Conservation (phyloP, 2,888 invertebrate species). For the Synanthedon myopaeformis region DNA sequence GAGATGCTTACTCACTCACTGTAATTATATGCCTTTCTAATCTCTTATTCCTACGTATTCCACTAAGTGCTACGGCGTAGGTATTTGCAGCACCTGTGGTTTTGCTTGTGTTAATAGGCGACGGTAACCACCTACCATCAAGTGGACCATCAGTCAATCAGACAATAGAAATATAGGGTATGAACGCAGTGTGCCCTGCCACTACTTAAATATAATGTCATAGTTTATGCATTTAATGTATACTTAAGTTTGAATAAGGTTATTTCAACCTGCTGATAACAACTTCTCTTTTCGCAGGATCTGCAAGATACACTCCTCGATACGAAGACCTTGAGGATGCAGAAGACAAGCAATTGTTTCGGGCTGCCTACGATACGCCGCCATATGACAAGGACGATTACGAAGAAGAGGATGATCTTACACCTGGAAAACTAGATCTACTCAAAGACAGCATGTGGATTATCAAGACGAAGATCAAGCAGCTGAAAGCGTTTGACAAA, state of each 20-base stretch:
- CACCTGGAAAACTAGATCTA: slow-evolving; percentile 44
- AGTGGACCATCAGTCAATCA: too few relatives aligned
- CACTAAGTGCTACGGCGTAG: too few relatives aligned
- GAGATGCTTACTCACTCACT: too few relatives aligned
- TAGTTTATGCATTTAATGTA: neutral
- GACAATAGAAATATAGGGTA: too few relatives aligned
- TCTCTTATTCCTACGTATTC: too few relatives aligned
- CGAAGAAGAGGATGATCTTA: slow-evolving; percentile 29
- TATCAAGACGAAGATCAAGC: slow-evolving; percentile 48
- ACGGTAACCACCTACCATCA: too few relatives aligned
- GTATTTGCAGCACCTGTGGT: too few relatives aligned
- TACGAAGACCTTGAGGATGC: slow-evolving; percentile 47
- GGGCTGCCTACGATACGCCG: slow-evolving; percentile 51
- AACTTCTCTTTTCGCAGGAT: slow-evolving; percentile 16
- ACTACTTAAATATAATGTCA: too few relatives aligned
- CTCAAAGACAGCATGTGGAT: slow-evolving; percentile 55
- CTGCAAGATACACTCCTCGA: slow-evolving; percentile 32
- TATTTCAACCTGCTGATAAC: neutral
- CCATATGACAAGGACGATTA: slow-evolving; percentile 40
- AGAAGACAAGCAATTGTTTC: slow-evolving; percentile 47
- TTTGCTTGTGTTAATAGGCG: too few relatives aligned
- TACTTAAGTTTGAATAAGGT: neutral
- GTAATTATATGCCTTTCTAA: too few relatives aligned
- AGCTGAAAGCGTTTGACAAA: slow-evolving; percentile 50
- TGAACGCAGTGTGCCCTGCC: too few relatives aligned